Evolutionary conservation across 1,140 invertebrate species (phyloP).

Genomic region (Mya arenaria): DNA sequence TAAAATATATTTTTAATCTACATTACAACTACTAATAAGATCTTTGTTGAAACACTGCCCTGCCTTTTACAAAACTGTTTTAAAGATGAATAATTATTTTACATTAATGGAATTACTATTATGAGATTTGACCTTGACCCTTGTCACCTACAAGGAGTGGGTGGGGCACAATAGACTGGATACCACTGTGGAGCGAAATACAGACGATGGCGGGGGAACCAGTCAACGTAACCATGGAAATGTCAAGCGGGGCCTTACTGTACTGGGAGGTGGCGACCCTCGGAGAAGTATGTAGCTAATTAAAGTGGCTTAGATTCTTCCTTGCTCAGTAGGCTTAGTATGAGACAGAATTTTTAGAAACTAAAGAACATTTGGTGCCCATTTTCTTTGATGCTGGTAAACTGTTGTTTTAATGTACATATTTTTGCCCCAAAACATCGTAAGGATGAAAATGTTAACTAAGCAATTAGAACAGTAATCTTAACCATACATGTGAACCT

Average conservation of each 20-base stretch:
- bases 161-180: constrained; percentile 90
- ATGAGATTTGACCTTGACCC: constrained; percentile 61
- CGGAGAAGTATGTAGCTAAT: constrained; percentile 62
- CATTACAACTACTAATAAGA: too few species aligned
- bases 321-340: background rate
- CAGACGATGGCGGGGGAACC: constrained; percentile 72
- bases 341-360: background rate
- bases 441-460: too few species aligned
- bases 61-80: too few species aligned
- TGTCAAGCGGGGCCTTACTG: constrained; percentile 46
- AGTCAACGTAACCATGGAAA: constrained; percentile 14
- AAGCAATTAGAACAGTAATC: too few species aligned
- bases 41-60: too few species aligned
- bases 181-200: constrained; percentile 83
- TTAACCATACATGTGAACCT: too few species aligned
- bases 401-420: too few species aligned
- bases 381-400: too few species aligned
- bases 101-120: too few species aligned
- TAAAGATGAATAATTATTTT: too few species aligned
- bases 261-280: constrained; percentile 61
- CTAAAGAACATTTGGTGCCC: background rate
- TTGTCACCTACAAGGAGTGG: constrained; percentile 86
- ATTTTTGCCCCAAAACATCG: too few species aligned
- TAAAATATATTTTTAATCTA: background rate
- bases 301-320: background rate